Percentiles rank a stretch among this genome's conserved stretches.
phyloP scores from a whole-genome alignment of 2,797 vertebrate species.

The Hippoglossus hippoglossus region DNA sequence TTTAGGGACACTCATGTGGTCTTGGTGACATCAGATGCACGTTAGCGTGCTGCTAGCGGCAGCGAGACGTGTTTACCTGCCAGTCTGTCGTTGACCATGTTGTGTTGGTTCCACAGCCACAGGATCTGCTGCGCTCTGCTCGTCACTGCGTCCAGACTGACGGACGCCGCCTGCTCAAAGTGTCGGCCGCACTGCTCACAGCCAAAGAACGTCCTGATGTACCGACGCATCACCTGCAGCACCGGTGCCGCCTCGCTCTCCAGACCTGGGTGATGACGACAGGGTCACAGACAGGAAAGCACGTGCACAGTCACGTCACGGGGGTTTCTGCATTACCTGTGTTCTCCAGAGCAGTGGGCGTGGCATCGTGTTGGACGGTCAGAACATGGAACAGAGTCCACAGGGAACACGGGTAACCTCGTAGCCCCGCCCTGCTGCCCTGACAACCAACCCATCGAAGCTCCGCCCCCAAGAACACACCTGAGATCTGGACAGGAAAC shows the following conservation, averaged over 20 bases:
- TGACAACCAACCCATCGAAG: conserved; percentile 93
- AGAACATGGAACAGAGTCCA: conserved; percentile 95
- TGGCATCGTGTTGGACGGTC: conserved; percentile 85
- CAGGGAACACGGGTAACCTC: conserved; percentile 94
- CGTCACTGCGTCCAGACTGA: conserved; percentile 81
- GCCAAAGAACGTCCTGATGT: conserved; percentile 91
- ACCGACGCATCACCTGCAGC: conserved; percentile 88
- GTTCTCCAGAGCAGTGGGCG: conserved; percentile 83
- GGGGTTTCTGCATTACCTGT: conserved; percentile 81
- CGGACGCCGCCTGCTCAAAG: conserved; percentile 89
- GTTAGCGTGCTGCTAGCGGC: too few species aligned
- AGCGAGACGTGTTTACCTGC: conserved; percentile 81
- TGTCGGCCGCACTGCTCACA: conserved; percentile 90
- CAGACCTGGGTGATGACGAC: conserved; percentile 76
- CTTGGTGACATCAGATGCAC: too few species aligned
- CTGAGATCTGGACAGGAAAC: conserved; percentile 88
- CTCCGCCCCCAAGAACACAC: conserved; percentile 87
- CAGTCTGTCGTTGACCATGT: conserved; percentile 90
- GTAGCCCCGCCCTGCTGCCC: conserved; percentile 88
- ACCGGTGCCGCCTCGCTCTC: conserved; percentile 83
- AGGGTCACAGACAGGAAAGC: not conserved
- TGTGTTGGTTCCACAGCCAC: conserved; percentile 96
- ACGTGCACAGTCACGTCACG: not conserved
- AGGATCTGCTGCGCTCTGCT: conserved; percentile 85
- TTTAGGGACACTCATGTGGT: too few species aligned